phyloP scores from a whole-genome alignment of 1,140 invertebrate species.

The Phortica variegata region DNA sequence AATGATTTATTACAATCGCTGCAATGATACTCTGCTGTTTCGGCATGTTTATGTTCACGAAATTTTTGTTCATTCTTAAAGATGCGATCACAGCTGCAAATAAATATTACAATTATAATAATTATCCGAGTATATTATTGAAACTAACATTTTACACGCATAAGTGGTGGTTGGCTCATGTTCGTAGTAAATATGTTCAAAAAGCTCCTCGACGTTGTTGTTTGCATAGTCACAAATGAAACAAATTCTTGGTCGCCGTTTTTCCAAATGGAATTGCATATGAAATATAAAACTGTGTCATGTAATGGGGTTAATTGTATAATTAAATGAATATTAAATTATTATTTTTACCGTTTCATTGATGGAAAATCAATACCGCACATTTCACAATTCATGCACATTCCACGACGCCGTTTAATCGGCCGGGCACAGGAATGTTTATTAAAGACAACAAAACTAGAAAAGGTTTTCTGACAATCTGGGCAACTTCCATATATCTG shows the following conservation, averaged over 20 bases:
- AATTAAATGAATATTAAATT: not conserved
- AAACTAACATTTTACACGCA: slow-evolving; percentile 38
- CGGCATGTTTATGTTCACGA: slow-evolving; percentile 34
- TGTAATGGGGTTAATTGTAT: not conserved
- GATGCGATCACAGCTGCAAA: slow-evolving; percentile 40
- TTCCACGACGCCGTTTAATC: slow-evolving; percentile 32
- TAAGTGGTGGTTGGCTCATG: slow-evolving; percentile 36
- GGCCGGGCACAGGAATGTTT: slow-evolving; percentile 48
- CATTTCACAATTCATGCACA: slow-evolving; percentile 34
- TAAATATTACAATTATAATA: not conserved
- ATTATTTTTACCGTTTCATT: slow-evolving; percentile 36
- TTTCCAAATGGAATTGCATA: slow-evolving; percentile 47
- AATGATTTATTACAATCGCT: slow-evolving; percentile 30
- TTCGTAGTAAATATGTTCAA: slow-evolving; percentile 42
- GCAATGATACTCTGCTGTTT: slow-evolving; percentile 27
- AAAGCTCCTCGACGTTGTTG: slow-evolving; percentile 41
- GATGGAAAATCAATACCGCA: slow-evolving; percentile 44
- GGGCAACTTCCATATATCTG: slow-evolving; percentile 43
- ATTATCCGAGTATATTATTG: not conserved
- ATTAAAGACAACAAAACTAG: slow-evolving; percentile 42
- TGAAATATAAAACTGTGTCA: slow-evolving; percentile 41
- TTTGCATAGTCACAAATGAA: slow-evolving; percentile 36
- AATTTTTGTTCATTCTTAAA: slow-evolving; percentile 33
- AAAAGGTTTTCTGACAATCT: slow-evolving; percentile 42
- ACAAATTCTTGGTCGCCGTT: slow-evolving; percentile 38